These are phyloP conservation scores for Proisotoma minuta DNA, from an alignment of 2,888 invertebrate genomes.

Conservation along the genomic window DNA sequence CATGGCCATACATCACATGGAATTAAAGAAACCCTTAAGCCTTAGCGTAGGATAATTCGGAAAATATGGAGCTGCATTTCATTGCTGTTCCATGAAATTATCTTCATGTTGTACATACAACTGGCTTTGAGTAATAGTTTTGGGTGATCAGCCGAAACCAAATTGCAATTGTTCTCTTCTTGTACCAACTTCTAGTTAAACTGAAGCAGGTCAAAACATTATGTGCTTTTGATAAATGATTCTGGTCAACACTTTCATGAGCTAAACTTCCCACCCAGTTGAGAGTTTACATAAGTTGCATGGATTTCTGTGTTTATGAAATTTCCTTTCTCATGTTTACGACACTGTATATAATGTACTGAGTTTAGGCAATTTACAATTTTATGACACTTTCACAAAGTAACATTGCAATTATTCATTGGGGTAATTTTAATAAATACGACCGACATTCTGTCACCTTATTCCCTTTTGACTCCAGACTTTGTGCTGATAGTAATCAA, in stretches of 20 bases:
- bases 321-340: neutral
- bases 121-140: slow-evolving; percentile 2
- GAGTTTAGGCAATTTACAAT: neutral
- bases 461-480: neutral
- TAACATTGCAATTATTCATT: neutral
- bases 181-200: neutral
- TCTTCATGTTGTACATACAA: neutral
- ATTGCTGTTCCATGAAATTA: neutral
- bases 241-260: neutral
- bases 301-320: neutral
- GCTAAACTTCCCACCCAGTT: neutral
- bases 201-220: slow-evolving; percentile 15
- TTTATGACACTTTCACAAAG: neutral
- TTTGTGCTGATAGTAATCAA: neutral
- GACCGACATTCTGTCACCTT: slow-evolving; percentile 1
- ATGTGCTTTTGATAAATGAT: slow-evolving; percentile 13
- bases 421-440: neutral
- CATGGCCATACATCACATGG: slow-evolving; percentile 18
- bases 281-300: neutral
- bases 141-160: slow-evolving; percentile 13
- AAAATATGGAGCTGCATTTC: slow-evolving; percentile 6
- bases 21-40: slow-evolving; percentile 19
- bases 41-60: slow-evolving; percentile 9
- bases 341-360: neutral
- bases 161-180: slow-evolving; percentile 5